Percentiles rank a stretch among this genome's conserved stretches.
Conservation (phyloP, 1,140 invertebrate species). For the Zaprionus nigranus region DNA sequence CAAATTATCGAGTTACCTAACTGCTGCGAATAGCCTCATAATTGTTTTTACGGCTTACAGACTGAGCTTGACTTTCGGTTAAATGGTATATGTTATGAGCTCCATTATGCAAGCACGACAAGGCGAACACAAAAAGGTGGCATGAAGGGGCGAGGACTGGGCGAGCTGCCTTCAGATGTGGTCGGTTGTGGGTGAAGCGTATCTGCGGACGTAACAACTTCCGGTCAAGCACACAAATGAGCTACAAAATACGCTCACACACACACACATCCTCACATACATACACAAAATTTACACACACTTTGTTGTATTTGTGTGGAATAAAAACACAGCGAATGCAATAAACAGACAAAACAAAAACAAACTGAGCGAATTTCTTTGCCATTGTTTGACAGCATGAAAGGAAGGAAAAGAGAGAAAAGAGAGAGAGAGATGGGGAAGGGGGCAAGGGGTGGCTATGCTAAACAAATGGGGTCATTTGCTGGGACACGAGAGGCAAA, state of each 20-base stretch:
- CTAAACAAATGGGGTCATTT: conserved; percentile 38
- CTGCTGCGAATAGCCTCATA: not conserved
- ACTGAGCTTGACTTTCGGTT: conserved; percentile 11
- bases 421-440: not conserved
- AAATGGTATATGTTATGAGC: conserved; percentile 15
- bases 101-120: conserved; percentile 1
- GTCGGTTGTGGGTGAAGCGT: conserved; percentile 16
- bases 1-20: conserved; percentile 9
- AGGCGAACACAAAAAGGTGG: conserved; percentile 3
- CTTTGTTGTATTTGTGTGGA: not conserved
- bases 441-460: not conserved
- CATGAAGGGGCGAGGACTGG: no score
- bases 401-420: not conserved
- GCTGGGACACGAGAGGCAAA: conserved; percentile 25
- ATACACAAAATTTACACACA: conserved; percentile 20
- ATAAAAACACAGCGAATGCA: conserved; percentile 21
- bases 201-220: conserved; percentile 63
- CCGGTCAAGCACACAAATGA: conserved; percentile 71
- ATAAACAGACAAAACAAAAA: conserved; percentile 41
- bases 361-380: conserved; percentile 27
- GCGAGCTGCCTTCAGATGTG: conserved; percentile 18
- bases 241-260: conserved; percentile 49
- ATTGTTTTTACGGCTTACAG: not conserved
- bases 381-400: conserved; percentile 15
- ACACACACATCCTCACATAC: conserved; percentile 15